Evolutionary conservation across 1,140 invertebrate species (phyloP).

Genomic region (Drosophila guanche): DNA sequence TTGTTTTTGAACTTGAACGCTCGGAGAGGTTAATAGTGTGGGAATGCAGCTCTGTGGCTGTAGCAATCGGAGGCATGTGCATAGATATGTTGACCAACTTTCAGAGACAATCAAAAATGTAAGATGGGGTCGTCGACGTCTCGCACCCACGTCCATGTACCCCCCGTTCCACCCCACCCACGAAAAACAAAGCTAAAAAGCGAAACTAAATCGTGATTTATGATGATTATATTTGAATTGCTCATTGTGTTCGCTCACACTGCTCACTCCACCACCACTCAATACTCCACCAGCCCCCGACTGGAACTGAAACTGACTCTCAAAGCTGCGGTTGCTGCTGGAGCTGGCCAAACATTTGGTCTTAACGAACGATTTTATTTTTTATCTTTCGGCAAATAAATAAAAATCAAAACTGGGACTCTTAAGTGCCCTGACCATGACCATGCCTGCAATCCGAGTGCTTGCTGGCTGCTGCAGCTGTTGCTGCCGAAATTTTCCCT

Average conservation of each 20-base stretch:
- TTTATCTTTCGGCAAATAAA: conserved; percentile 54
- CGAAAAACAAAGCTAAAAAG: conserved; percentile 41
- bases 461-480: conserved; percentile 25
- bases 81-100: conserved; percentile 40
- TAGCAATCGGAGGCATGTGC: conserved; percentile 7
- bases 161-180: no score
- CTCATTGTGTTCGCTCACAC: conserved; percentile 42
- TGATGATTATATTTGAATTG: conserved; percentile 61
- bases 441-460: conserved; percentile 20
- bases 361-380: conserved; percentile 44
- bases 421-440: conserved; percentile 46
- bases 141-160: conserved; percentile 32
- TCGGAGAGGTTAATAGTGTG: conserved; percentile 3
- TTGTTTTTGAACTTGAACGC: conserved; percentile 38
- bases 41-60: conserved; percentile 17
- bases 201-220: conserved; percentile 62
- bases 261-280: neutral
- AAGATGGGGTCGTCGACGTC: conserved; percentile 26
- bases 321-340: conserved; percentile 2
- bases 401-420: conserved; percentile 60
- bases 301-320: neutral
- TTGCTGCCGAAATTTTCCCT: conserved; percentile 24
- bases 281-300: no score
- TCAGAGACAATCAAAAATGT: conserved; percentile 41
- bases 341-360: conserved; percentile 22